Conservation (phyloP, 2,113 vertebrate species). For the Limanda limanda region DNA sequence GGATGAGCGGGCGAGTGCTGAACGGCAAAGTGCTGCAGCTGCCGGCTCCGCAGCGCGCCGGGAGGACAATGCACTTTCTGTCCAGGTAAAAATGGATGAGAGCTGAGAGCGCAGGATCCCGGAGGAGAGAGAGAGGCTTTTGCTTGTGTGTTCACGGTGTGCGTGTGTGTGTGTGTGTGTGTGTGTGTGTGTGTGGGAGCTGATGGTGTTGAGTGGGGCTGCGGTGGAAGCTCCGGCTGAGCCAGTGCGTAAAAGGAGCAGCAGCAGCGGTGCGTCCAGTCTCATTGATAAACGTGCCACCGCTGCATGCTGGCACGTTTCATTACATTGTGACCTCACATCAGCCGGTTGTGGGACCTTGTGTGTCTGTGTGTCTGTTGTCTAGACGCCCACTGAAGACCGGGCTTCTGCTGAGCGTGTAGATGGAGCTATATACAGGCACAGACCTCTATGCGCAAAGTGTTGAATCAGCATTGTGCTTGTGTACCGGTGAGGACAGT, state of each 20-base stretch:
- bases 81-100: conserved; percentile 79
- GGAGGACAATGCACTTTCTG: conserved; percentile 84
- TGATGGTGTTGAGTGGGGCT: background rate
- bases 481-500: background rate
- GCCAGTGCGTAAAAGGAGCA: conserved; percentile 69
- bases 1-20: conserved; percentile 84
- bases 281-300: conserved; percentile 70
- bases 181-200: background rate
- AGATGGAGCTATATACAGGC: background rate
- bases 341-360: background rate
- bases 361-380: too few species aligned
- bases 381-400: conserved; percentile 16
- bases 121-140: conserved; percentile 13
- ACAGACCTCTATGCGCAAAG: conserved; percentile 59
- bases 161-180: background rate
- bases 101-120: conserved; percentile 2
- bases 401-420: background rate
- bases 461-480: conserved; percentile 52
- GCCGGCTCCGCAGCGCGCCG: conserved; percentile 78
- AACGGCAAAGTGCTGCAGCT: conserved; percentile 84
- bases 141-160: background rate
- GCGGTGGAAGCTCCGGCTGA: conserved; percentile 20
- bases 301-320: conserved; percentile 55
- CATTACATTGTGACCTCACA: background rate
- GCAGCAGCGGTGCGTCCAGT: conserved; percentile 47